Percentiles rank a stretch among this genome's conserved stretches.
These are phyloP conservation scores for Zelostemma sp. DNA, from an alignment of 1,140 invertebrate species.

Conservation along the genomic window DNA sequence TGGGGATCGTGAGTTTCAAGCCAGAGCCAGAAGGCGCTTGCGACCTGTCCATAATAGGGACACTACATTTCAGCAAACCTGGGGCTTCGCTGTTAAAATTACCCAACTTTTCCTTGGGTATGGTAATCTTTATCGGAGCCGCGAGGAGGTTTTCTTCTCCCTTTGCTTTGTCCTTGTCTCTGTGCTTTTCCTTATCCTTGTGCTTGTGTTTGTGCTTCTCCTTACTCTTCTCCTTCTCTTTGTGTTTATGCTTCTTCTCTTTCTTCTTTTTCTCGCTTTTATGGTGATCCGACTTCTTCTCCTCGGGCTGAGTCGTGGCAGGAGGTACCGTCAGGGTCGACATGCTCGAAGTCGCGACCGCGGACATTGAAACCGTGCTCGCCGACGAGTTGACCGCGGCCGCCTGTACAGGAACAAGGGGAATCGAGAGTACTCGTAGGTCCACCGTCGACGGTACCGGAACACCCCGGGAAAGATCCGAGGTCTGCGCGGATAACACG, in stretches of 20 bases:
- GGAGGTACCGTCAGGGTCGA: neutral
- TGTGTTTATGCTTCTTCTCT: constrained; percentile 77
- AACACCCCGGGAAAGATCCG: neutral
- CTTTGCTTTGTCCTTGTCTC: constrained; percentile 60
- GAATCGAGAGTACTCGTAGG: constrained; percentile 12
- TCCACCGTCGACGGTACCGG: constrained; percentile 28
- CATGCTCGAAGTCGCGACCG: neutral
- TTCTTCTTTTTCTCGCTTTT: constrained; percentile 76
- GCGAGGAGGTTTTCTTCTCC: constrained; percentile 53
- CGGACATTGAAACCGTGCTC: neutral
- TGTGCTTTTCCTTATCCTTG: constrained; percentile 71
- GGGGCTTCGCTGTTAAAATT: constrained; percentile 54
- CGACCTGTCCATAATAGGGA: constrained; percentile 36
- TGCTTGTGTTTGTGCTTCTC: constrained; percentile 77
- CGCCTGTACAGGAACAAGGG: constrained; percentile 28
- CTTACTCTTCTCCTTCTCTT: constrained; percentile 76
- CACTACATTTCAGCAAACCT: neutral
- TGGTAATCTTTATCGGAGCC: constrained; percentile 76
- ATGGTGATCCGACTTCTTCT: constrained; percentile 67
- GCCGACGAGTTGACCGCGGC: constrained; percentile 12
- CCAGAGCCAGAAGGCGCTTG: constrained; percentile 55
- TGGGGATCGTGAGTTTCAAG: constrained; percentile 77
- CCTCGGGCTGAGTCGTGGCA: constrained; percentile 24
- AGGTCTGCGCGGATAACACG: neutral
- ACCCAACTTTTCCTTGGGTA: constrained; percentile 75